These are phyloP conservation scores for Oncorhynchus clarkii DNA, from an alignment of 2,113 vertebrate species.

Conservation along the genomic window DNA sequence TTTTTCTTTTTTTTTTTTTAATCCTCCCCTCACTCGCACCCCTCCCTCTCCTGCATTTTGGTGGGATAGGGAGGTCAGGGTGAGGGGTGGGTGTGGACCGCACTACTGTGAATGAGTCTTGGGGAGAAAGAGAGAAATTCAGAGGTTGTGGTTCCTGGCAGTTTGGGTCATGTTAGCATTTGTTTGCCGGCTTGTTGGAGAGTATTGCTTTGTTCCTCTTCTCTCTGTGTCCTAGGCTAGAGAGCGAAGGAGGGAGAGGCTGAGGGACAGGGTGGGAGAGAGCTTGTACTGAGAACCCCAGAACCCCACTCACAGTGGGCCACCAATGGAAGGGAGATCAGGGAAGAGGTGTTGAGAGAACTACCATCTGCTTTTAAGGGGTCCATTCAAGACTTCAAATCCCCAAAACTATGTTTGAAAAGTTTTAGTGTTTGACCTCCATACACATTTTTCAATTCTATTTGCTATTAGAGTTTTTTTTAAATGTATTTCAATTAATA, in stretches of 20 bases:
- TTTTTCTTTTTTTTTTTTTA: conserved; percentile 76
- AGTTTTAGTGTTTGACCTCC: neutral
- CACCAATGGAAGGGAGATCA: neutral
- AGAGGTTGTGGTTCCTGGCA: conserved; percentile 54
- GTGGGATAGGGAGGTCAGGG: conserved; percentile 21
- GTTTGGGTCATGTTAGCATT: conserved; percentile 85
- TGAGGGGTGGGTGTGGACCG: conserved; percentile 51
- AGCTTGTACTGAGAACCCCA: neutral
- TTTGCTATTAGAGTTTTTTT: neutral
- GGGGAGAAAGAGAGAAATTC: conserved; percentile 69
- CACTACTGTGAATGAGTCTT: conserved; percentile 30
- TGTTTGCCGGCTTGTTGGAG: conserved; percentile 86
- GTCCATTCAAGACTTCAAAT: neutral
- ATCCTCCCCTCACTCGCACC: conserved; percentile 53
- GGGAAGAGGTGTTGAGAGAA: neutral
- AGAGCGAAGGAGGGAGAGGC: neutral
- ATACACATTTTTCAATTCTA: neutral
- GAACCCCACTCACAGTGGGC: neutral
- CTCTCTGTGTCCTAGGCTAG: conserved; percentile 32
- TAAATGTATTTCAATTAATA: too few relatives aligned
- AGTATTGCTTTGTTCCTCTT: conserved; percentile 10
- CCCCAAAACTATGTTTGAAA: neutral
- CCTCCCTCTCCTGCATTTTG: conserved; percentile 34
- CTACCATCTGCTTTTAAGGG: neutral
- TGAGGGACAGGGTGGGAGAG: neutral